Percentiles rank a stretch among this genome's conserved stretches.
Evolutionary conservation across 1,140 invertebrate genomes (phyloP).

Genomic region (Drosophila pachea): DNA sequence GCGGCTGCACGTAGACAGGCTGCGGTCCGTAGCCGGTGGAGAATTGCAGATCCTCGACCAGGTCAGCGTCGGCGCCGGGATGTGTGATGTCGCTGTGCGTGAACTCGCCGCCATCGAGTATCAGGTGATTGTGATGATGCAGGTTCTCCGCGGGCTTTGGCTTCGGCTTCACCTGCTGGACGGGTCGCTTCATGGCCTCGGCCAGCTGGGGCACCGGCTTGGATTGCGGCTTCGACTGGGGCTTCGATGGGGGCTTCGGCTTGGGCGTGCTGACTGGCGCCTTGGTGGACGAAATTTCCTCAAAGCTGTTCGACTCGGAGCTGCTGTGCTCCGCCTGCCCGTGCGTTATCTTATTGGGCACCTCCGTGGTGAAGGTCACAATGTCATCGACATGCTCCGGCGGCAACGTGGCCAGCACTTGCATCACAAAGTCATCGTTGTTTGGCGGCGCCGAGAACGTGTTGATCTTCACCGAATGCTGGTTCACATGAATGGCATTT

Average conservation of each 20-base stretch:
- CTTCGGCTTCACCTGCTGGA: slow-evolving; percentile 44
- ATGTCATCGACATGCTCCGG: slow-evolving; percentile 59
- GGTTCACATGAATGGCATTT: slow-evolving; percentile 58
- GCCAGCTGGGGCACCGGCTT: slow-evolving; percentile 51
- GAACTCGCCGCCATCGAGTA: slow-evolving; percentile 67
- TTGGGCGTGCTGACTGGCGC: slow-evolving; percentile 24
- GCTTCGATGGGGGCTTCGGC: slow-evolving; percentile 22
- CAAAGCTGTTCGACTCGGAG: slow-evolving; percentile 72
- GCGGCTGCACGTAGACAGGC: slow-evolving; percentile 63
- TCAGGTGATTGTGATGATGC: slow-evolving; percentile 64
- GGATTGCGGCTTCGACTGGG: slow-evolving; percentile 14
- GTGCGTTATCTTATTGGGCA: slow-evolving; percentile 67
- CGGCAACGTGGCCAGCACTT: slow-evolving; percentile 64
- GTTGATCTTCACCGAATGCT: slow-evolving; percentile 65
- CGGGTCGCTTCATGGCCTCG: slow-evolving; percentile 50
- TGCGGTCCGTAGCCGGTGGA: slow-evolving; percentile 76
- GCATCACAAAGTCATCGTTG: slow-evolving; percentile 74
- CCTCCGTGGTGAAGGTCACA: slow-evolving; percentile 65
- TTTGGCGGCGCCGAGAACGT: slow-evolving; percentile 58
- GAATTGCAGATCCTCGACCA: slow-evolving; percentile 75
- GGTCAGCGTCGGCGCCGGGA: slow-evolving; percentile 74
- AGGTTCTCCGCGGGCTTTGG: slow-evolving; percentile 41
- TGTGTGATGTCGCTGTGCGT: slow-evolving; percentile 78
- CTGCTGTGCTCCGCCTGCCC: slow-evolving; percentile 53
- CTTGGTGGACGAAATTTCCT: slow-evolving; percentile 51